Evolutionary conservation across 1,140 invertebrate species (phyloP).

Genomic region (Caenorhabditis latens): DNA sequence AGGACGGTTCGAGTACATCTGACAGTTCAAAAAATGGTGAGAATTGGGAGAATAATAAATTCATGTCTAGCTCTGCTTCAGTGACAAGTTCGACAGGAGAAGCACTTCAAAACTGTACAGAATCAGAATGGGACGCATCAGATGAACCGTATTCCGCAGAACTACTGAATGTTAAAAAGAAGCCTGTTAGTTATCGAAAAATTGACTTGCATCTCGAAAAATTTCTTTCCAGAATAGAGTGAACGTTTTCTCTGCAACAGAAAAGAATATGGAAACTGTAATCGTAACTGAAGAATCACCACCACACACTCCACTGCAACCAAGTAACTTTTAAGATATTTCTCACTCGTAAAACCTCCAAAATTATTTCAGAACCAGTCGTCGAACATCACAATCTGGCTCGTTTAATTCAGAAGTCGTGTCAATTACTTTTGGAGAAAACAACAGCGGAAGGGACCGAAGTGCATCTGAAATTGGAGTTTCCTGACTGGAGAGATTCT

Average conservation of each 20-base stretch:
- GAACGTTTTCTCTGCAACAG: constrained; percentile 11
- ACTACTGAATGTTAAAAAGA: constrained; percentile 43
- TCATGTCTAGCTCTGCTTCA: neutral
- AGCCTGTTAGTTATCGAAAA: neutral
- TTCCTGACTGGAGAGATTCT: constrained; percentile 18
- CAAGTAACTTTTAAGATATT: neutral
- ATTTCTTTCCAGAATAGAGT: constrained; percentile 5
- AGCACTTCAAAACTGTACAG: constrained; percentile 46
- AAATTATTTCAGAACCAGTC: neutral
- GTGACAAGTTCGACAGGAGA: constrained; percentile 18
- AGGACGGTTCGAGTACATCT: constrained; percentile 8
- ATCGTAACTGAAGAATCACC: constrained; percentile 23
- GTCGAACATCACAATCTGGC: constrained; percentile 31
- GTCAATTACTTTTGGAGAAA: constrained; percentile 24
- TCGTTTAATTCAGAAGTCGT: constrained; percentile 30
- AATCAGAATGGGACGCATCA: constrained; percentile 37
- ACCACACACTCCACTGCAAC: neutral
- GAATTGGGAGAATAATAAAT: neutral
- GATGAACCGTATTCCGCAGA: constrained; percentile 45
- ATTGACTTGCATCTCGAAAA: neutral
- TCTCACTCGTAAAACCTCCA: neutral
- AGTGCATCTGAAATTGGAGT: constrained; percentile 23
- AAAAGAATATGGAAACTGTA: constrained; percentile 32
- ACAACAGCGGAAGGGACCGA: constrained; percentile 22
- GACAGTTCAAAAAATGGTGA: constrained; percentile 12